A percentile compares a stretch with the other conserved stretches of the same genome.
Evolutionary conservation across 2,113 vertebrate genomes (phyloP).

Genomic region (Mesitornis unicolor): DNA sequence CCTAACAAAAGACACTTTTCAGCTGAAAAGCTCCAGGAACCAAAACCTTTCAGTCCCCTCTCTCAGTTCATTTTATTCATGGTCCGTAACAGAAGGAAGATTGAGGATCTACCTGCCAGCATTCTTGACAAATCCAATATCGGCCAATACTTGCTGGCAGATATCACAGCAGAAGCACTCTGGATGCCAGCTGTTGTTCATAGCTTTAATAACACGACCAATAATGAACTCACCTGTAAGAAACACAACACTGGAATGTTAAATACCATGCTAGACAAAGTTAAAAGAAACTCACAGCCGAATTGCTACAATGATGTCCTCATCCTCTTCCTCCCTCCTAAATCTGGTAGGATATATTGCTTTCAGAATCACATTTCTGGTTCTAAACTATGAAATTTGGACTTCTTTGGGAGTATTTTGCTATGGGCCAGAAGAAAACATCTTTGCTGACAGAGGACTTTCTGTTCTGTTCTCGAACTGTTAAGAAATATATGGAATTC

Average conservation of each 20-base stretch:
- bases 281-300: not conserved
- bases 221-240: constrained; percentile 93
- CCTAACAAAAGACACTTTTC: not conserved
- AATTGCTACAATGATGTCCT: not conserved
- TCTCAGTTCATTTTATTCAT: not conserved
- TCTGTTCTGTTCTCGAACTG: not conserved
- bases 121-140: constrained; percentile 97
- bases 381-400: not conserved
- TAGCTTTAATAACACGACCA: constrained; percentile 97
- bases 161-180: constrained; percentile 96
- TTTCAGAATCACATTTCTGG: not conserved
- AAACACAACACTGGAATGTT: constrained; percentile 6
- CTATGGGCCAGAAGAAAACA: not conserved
- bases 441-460: not conserved
- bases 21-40: not conserved
- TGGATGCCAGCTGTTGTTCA: constrained; percentile 99
- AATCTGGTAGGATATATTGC: not conserved
- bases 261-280: not conserved
- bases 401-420: not conserved
- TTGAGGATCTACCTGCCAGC: constrained; percentile 85
- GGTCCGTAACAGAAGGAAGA: not conserved
- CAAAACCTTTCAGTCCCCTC: not conserved
- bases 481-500: not conserved
- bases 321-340: not conserved
- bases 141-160: constrained; percentile 89